Conservation (phyloP, 2,113 vertebrate genomes). For the Anoura caudifer region DNA sequence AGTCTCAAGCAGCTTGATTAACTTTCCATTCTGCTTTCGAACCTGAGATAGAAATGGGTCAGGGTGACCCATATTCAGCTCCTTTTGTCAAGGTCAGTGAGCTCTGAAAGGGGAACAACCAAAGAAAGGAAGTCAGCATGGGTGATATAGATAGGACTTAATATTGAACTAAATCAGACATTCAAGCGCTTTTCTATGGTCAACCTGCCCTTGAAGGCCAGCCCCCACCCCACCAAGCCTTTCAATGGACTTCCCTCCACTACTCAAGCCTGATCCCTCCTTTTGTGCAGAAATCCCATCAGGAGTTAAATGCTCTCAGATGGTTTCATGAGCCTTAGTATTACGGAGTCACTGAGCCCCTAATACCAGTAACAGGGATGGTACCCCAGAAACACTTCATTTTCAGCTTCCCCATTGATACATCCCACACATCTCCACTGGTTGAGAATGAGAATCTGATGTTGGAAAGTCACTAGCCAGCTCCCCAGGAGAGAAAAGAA, state of each 20-base stretch:
- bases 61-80: background rate
- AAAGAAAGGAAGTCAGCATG: background rate
- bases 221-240: no score
- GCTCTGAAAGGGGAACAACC: background rate
- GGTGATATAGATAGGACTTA: background rate
- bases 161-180: background rate
- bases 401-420: background rate
- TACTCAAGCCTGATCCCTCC: background rate
- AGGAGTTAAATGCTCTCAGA: background rate
- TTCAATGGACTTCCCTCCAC: no score
- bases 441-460: background rate
- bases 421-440: background rate
- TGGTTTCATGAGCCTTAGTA: background rate
- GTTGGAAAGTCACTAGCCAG: background rate
- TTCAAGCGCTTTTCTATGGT: background rate
- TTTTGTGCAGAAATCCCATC: background rate
- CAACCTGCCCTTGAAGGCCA: background rate
- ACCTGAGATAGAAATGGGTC: slow-evolving; percentile 47
- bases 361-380: background rate
- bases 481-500: background rate
- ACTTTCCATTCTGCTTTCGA: slow-evolving; percentile 19
- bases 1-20: background rate
- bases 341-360: background rate
- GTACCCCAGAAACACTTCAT: background rate
- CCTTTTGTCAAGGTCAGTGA: background rate